A percentile compares a stretch with the other conserved stretches of the same genome.
Conservation (phyloP, 2,888 invertebrate species). For the Drosophila neotestacea region DNA sequence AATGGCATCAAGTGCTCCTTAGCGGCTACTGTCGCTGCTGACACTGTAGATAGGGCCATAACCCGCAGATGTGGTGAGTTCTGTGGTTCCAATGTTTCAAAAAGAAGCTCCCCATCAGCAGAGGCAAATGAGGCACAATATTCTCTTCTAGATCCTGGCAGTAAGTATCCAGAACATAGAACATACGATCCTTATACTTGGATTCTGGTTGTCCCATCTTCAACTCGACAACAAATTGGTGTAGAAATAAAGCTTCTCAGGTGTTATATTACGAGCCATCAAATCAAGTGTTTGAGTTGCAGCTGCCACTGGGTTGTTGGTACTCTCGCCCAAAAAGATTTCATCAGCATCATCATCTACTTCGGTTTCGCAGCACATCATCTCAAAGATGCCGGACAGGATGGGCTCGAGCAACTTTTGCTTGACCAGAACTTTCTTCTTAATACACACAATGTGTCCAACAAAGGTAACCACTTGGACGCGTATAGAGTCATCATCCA, state of each 20-base stretch:
- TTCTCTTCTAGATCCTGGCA: slow-evolving; percentile 91
- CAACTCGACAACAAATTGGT: slow-evolving; percentile 87
- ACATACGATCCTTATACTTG: slow-evolving; percentile 89
- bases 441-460: slow-evolving; percentile 88
- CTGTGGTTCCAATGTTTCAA: slow-evolving; percentile 87
- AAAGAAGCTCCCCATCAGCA: slow-evolving; percentile 89
- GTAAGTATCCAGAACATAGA: slow-evolving; percentile 92
- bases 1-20: slow-evolving; percentile 90
- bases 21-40: slow-evolving; percentile 89
- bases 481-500: slow-evolving; percentile 87
- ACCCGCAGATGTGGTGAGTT: slow-evolving; percentile 88
- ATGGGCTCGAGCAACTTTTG: slow-evolving; percentile 90
- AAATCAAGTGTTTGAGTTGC: slow-evolving; percentile 91
- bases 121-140: slow-evolving; percentile 90
- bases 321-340: slow-evolving; percentile 88
- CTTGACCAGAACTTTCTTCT: slow-evolving; percentile 90
- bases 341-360: slow-evolving; percentile 89
- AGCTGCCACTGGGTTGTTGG: slow-evolving; percentile 88
- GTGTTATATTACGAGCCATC: slow-evolving; percentile 90
- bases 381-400: slow-evolving; percentile 88
- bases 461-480: slow-evolving; percentile 89
- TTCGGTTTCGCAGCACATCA: slow-evolving; percentile 89
- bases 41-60: slow-evolving; percentile 89
- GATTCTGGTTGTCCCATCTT: slow-evolving; percentile 87
- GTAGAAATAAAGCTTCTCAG: slow-evolving; percentile 91